Evolutionary conservation across 2,797 vertebrate genomes (phyloP).

Genomic region (Cossypha niveicapilla): DNA sequence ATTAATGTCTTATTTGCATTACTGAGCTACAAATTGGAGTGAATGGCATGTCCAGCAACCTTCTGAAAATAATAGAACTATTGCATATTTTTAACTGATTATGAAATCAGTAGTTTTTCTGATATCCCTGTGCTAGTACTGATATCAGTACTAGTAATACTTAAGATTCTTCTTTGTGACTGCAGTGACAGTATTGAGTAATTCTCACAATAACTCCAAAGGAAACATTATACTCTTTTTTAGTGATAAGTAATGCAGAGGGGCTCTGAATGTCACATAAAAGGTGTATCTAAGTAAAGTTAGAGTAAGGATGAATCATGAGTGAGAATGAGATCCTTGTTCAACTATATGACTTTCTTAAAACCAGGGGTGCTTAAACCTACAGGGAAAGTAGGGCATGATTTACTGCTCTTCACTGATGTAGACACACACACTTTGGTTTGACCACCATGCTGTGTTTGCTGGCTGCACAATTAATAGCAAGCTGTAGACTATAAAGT

Average conservation of each 20-base stretch:
- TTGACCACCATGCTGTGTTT: neutral
- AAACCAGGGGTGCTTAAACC: neutral
- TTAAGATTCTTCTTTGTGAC: neutral
- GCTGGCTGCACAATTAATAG: neutral
- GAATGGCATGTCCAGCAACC: neutral
- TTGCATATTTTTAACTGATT: neutral
- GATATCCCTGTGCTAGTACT: neutral
- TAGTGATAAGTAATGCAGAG: neutral
- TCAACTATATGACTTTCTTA: neutral
- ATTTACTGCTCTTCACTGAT: neutral
- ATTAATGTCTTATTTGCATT: neutral
- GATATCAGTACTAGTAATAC: neutral
- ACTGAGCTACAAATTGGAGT: neutral
- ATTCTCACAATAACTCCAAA: neutral
- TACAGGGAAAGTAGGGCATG: neutral
- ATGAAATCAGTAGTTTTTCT: neutral
- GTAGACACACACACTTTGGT: neutral
- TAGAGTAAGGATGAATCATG: neutral
- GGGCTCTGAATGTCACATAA: neutral
- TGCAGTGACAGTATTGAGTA: neutral
- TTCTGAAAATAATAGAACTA: neutral
- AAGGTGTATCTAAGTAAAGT: neutral
- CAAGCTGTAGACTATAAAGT: neutral
- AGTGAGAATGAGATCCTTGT: neutral
- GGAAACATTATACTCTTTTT: neutral